Percentiles rank a stretch among this genome's conserved stretches.
Evolutionary conservation across 1,140 invertebrate species (phyloP).

Genomic region (Halictus rubicundus): DNA sequence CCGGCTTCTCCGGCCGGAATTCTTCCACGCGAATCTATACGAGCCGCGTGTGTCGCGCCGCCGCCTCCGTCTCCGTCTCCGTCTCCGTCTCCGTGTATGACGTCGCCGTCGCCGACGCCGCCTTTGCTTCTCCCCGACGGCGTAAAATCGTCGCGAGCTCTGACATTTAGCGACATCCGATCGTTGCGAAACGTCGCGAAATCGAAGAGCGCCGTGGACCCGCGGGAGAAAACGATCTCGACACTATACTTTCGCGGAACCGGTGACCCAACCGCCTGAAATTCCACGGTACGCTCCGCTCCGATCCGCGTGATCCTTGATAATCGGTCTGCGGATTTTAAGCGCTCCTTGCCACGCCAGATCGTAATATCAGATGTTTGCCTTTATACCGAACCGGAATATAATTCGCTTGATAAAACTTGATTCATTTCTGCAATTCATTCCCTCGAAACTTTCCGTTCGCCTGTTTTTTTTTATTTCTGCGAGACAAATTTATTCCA

Average conservation of each 20-base stretch:
- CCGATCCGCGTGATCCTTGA: background rate
- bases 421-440: no score
- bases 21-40: slow-evolving; percentile 53
- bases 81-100: no score
- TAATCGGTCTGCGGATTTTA: background rate
- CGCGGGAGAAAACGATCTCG: slow-evolving; percentile 2
- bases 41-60: slow-evolving; percentile 6
- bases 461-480: no score
- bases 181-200: slow-evolving; percentile 11
- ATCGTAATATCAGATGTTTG: no score
- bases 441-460: no score
- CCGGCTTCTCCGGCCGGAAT: slow-evolving; percentile 40
- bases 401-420: no score
- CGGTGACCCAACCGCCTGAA: background rate
- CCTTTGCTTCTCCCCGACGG: background rate
- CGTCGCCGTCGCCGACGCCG: no score
- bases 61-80: background rate
- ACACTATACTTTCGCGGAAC: background rate
- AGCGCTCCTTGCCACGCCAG: no score
- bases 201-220: background rate
- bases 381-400: no score
- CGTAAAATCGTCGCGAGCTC: slow-evolving; percentile 9
- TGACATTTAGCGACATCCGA: slow-evolving; percentile 5
- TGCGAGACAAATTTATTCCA: no score
- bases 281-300: background rate